phyloP scores from a whole-genome alignment of 2,888 invertebrate genomes.

The Pseudanteris insignis region DNA sequence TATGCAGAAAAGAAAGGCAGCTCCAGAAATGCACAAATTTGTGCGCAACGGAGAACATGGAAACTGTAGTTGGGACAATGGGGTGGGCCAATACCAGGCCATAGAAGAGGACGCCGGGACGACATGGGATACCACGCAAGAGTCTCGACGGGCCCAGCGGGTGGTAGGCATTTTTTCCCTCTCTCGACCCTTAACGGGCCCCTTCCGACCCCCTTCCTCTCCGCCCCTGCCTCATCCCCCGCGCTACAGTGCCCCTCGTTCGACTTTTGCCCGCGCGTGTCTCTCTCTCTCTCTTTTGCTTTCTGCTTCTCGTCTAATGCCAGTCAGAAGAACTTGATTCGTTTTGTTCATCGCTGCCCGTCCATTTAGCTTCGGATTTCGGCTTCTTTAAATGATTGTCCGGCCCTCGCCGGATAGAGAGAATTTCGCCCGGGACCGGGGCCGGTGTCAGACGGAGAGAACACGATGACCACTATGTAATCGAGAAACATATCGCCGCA shows the following conservation, averaged over 20 bases:
- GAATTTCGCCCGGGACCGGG: constrained; percentile 31
- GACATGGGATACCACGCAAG: constrained; percentile 59
- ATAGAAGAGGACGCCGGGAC: constrained; percentile 50
- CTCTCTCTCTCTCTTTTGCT: constrained; percentile 39
- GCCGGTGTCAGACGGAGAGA: constrained; percentile 39
- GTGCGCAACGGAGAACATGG: constrained; percentile 39
- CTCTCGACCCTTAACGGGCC: constrained; percentile 38
- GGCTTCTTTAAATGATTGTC: constrained; percentile 59
- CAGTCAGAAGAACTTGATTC: constrained; percentile 52
- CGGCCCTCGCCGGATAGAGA: constrained; percentile 47
- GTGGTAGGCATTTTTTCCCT: constrained; percentile 53
- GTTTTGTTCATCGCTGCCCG: constrained; percentile 47
- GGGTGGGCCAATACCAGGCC: constrained; percentile 38
- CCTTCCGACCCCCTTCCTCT: too few species aligned
- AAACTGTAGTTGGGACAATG: constrained; percentile 39
- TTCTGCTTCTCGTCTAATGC: constrained; percentile 50
- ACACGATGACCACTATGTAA: constrained; percentile 44
- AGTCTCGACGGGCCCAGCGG: constrained; percentile 62
- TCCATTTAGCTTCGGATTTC: constrained; percentile 55
- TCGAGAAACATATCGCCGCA: constrained; percentile 48
- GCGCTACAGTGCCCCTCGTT: constrained; percentile 30
- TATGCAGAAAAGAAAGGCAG: constrained; percentile 39
- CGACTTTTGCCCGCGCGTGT: constrained; percentile 28
- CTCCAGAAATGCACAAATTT: constrained; percentile 55
- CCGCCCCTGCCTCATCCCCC: constrained; percentile 31